These are phyloP conservation scores for Sebastes vulpes DNA, from an alignment of 2,797 vertebrate species.

Conservation along the genomic window DNA sequence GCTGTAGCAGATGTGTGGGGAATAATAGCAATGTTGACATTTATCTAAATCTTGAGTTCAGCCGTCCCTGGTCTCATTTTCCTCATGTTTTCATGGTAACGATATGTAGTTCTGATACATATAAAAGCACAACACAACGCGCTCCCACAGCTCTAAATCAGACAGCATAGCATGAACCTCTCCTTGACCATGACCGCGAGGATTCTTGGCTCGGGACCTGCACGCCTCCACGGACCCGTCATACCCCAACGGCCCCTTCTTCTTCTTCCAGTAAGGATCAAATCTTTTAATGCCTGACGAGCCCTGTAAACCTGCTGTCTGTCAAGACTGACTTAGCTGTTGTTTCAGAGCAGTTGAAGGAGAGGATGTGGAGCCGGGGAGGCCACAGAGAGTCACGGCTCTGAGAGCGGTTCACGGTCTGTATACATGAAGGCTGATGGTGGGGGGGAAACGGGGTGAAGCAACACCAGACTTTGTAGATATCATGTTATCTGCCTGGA, in stretches of 20 bases:
- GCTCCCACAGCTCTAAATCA: constrained; percentile 29
- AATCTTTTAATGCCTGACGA: constrained; percentile 82
- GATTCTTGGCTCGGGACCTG: constrained; percentile 52
- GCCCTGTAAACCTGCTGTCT: constrained; percentile 69
- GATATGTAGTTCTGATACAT: neutral
- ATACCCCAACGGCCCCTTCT: neutral
- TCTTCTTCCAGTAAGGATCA: constrained; percentile 70
- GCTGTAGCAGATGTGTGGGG: neutral
- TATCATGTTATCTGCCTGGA: constrained; percentile 58
- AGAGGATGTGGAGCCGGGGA: constrained; percentile 53
- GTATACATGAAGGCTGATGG: constrained; percentile 1
- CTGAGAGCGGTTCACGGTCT: constrained; percentile 63
- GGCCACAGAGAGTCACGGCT: constrained; percentile 31
- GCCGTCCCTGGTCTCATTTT: neutral
- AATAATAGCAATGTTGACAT: neutral
- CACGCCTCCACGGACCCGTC: neutral
- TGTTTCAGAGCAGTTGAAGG: constrained; percentile 58
- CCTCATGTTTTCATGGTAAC: neutral
- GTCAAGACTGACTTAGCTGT: constrained; percentile 49
- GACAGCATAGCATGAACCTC: constrained; percentile 49
- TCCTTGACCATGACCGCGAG: constrained; percentile 54
- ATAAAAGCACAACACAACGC: neutral
- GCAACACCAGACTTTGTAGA: constrained; percentile 30
- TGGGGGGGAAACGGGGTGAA: neutral
- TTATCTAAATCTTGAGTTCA: neutral